Base-by-base conservation (phyloP, 2,888 invertebrate genomes). In the Apamea epomidion region DNA sequence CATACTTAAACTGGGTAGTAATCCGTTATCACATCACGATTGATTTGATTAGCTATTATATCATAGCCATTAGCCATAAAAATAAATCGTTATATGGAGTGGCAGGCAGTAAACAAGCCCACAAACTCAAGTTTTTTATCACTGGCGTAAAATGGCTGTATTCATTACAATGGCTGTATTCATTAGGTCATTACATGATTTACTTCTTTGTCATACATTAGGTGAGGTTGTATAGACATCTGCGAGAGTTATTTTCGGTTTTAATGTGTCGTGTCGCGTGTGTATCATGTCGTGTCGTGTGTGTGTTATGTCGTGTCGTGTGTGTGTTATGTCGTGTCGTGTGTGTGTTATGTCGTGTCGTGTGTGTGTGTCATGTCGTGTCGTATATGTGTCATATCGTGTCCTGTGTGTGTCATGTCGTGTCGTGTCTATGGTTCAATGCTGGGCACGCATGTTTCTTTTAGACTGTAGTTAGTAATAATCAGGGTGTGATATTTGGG, bases 11-110 rank as follows among this genome's bases (percentile, higher is more conserved):
- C 16, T 29, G 51, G 14, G 16, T 16, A 65, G 37, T 81, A 58
- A 70, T 74, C 42, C 54, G 73, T 67, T 76, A 82, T 74, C 76
- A 74, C 45, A 74, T n/a, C n/a, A 45, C 67, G 42, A 29, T 58
- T 73, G 65, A 71, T 73, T 83, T 76, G 21, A 85, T 76, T 62
- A 76, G 45, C 60, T 54, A 48, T 78, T 78, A 75, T 32, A 62
- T 45, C 60, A 75, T 62, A 72, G 32, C 54, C 16, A 69, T 73
- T 48, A 67, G 74, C 68, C 29, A 77, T 87, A 87, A 87, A 37
- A 86, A 78, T 37, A 18, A 79, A 80, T 45, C 76, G 65, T 62
- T 67, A 25, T 74, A 71, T 76, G 68, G n/a, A 73, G 45, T 76
- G 48, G 54, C 37, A 72, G 25, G 77, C 32, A 37, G 48, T 85